Evolutionary conservation across 2,888 invertebrate species (phyloP), one percentile per base, ranked within the genome.

Genomic region (Julus scanicus): DNA sequence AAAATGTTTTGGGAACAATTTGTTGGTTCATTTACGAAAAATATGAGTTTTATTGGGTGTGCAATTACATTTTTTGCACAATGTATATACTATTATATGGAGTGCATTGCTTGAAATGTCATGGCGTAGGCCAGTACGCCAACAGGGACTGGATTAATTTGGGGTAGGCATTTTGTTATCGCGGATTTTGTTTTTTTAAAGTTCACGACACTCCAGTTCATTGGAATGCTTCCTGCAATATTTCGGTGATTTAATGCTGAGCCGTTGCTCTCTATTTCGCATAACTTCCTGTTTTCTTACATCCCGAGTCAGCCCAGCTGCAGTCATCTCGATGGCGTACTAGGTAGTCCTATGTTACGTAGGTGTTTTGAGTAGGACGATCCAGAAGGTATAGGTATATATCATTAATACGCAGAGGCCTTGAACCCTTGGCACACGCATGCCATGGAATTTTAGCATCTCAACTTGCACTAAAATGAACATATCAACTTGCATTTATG

Each of bases 221-320:
- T 29, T 29, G 71, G 9, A 71, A 20, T 29, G 71, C 9, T 71
- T 71, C 71, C 71, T 71, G 71, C 71, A 71, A 29, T 20, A 71
- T 20, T 71, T 29, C 71, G 71, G 71, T 71, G 71, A 71, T 71
- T 71, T 71, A 71, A 71, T 71, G 71, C 9, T 71, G 29, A 71
- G 71, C 71, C 71, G 20, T 71, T 71, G 71, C 71, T 71, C 71
- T 29, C 29, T 29, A 71, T 71, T 71, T 71, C 71, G 71, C 29
- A 44, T n/a, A 20, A 71, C 71, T 71, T 71, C 71, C 71, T 71
- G 71, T 29, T 71, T 71, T 71, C 29, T 29, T 71, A 71, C 29
- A 71, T 71, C 71, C 71, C 71, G 71, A 20, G 5, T 71, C 71
- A 29, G 29, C 8, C 63, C 63, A 63, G n/a, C 63, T 63, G 63